Evolutionary conservation across 2,113 vertebrate genomes (phyloP).

Genomic region (Colossoma macropomum): DNA sequence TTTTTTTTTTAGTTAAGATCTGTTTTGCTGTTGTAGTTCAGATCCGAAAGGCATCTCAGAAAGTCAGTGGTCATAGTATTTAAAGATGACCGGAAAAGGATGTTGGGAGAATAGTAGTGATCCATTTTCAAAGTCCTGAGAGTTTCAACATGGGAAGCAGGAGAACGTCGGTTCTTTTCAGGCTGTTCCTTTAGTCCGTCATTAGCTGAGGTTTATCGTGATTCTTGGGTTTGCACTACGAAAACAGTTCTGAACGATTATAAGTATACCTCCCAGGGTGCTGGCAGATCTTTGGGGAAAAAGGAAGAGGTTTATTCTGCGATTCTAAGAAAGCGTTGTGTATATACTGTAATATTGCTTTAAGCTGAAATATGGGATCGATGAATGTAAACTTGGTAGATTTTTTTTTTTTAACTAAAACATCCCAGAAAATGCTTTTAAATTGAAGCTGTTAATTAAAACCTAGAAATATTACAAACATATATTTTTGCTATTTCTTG

Average conservation of each 20-base stretch:
- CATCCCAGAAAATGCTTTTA: slow-evolving; percentile 18
- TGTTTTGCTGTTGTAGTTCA: no score
- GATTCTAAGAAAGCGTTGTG: slow-evolving; percentile 43
- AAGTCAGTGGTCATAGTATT: no score
- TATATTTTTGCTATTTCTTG: background rate
- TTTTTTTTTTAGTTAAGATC: no score
- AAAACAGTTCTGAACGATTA: slow-evolving; percentile 24
- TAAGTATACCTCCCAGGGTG: slow-evolving; percentile 6
- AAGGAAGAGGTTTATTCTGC: slow-evolving; percentile 8
- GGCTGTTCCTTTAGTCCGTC: background rate
- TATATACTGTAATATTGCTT: slow-evolving; percentile 54
- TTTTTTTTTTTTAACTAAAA: slow-evolving; percentile 15
- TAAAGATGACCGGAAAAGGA: no score
- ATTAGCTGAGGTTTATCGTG: background rate
- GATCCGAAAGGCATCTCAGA: no score
- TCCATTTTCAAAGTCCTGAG: background rate
- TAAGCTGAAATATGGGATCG: slow-evolving; percentile 32
- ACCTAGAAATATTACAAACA: background rate
- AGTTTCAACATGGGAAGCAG: no score
- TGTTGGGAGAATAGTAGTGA: no score
- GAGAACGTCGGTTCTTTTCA: background rate
- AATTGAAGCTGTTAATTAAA: background rate
- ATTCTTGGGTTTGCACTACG: slow-evolving; percentile 40
- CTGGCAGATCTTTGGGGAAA: background rate
- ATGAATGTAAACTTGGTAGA: slow-evolving; percentile 33